Conservation (phyloP, 1,140 invertebrate genomes). For the Lanistes nyassanus region DNA sequence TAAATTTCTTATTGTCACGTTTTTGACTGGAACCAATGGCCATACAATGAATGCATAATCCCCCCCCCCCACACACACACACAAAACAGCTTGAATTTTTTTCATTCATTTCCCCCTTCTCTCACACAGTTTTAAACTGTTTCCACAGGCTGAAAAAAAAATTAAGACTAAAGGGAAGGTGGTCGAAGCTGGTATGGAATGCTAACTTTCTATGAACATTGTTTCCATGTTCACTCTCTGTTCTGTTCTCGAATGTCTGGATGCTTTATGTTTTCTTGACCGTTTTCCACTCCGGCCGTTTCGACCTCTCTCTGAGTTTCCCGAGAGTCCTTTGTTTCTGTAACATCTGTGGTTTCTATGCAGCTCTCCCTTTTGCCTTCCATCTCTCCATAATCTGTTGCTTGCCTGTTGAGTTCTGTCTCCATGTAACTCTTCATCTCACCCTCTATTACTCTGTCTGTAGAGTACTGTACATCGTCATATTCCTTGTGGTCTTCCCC, state of each 20-base stretch:
- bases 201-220: too few relatives aligned
- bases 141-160: too few relatives aligned
- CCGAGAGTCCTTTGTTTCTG: neutral
- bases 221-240: too few relatives aligned
- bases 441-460: neutral
- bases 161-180: too few relatives aligned
- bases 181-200: too few relatives aligned
- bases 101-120: neutral
- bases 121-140: neutral
- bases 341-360: neutral
- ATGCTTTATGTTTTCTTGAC: neutral
- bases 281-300: neutral
- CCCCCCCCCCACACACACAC: constrained; percentile 1
- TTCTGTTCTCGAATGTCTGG: too few relatives aligned
- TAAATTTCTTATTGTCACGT: neutral
- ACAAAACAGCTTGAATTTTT: neutral
- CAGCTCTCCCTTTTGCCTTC: neutral
- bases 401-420: neutral
- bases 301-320: neutral
- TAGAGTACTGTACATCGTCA: neutral
- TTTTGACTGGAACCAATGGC: neutral
- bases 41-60: neutral
- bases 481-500: neutral
- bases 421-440: neutral
- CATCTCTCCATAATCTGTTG: neutral